Evolutionary conservation across 1,140 invertebrate genomes (phyloP).

Genomic region (Samia ricini): DNA sequence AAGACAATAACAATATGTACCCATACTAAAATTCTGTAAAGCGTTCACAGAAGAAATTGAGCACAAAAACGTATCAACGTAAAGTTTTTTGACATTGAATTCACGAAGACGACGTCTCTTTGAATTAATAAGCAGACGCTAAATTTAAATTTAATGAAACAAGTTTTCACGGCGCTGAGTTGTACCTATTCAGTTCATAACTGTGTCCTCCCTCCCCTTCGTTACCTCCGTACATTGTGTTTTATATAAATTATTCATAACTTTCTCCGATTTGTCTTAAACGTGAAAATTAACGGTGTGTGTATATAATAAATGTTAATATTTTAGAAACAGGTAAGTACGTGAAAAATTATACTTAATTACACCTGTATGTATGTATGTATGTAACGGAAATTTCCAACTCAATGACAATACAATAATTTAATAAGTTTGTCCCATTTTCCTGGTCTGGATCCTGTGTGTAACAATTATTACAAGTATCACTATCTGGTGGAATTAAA

Average conservation of each 20-base stretch:
- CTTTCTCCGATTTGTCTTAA: slow-evolving; percentile 8
- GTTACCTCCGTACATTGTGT: slow-evolving; percentile 29
- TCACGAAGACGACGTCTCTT: slow-evolving; percentile 38
- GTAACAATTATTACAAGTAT: too few species aligned
- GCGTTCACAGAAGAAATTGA: slow-evolving; percentile 16
- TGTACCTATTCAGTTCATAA: slow-evolving; percentile 28
- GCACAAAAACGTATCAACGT: slow-evolving; percentile 29
- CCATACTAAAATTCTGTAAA: not conserved
- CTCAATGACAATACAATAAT: too few species aligned
- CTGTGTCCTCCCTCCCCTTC: slow-evolving; percentile 24
- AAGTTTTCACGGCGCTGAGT: slow-evolving; percentile 42
- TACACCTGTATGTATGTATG: too few species aligned
- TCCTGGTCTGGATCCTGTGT: too few species aligned
- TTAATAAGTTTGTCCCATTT: too few species aligned
- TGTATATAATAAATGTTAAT: not conserved
- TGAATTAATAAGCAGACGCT: slow-evolving; percentile 53
- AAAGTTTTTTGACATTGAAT: slow-evolving; percentile 36
- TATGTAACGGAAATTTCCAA: too few species aligned
- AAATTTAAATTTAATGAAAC: slow-evolving; percentile 63
- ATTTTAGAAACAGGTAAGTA: not conserved
- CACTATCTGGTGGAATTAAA: too few species aligned
- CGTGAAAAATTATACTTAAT: too few species aligned
- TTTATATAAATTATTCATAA: slow-evolving; percentile 21
- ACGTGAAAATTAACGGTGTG: not conserved
- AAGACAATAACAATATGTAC: not conserved